These are phyloP conservation scores for Dromas ardeola DNA, from an alignment of 2,113 vertebrate genomes.

Conservation along the genomic window DNA sequence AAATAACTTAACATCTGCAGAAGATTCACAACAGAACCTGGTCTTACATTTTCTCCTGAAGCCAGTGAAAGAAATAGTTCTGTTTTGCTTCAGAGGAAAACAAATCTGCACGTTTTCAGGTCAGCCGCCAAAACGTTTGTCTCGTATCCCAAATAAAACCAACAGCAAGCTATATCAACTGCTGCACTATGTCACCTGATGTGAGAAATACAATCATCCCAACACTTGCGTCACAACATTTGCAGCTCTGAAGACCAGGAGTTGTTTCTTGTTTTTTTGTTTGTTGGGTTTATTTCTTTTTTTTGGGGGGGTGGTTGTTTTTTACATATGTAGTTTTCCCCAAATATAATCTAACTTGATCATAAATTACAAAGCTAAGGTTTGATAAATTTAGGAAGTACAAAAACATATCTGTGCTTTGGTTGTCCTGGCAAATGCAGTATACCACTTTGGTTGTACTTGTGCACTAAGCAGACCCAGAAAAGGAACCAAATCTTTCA, in stretches of 20 bases:
- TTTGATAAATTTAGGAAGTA: not conserved
- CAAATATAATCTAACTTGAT: not conserved
- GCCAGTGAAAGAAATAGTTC: not conserved
- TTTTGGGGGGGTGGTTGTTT: not conserved
- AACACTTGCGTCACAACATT: not conserved
- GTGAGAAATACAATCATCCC: not conserved
- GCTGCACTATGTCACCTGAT: not conserved
- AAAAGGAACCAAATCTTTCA: not conserved
- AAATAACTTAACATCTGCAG: not conserved
- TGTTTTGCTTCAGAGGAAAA: not conserved
- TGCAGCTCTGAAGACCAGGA: not conserved
- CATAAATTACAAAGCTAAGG: not conserved
- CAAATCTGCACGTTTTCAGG: not conserved
- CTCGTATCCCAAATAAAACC: conserved; percentile 33
- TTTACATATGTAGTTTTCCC: not conserved
- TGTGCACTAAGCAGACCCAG: not conserved
- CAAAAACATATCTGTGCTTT: not conserved
- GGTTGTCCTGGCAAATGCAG: not conserved
- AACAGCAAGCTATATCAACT: not conserved
- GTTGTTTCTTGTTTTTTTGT: not conserved
- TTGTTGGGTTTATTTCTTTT: no score
- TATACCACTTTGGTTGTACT: not conserved
- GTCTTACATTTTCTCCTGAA: not conserved
- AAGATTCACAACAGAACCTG: not conserved
- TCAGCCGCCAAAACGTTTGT: not conserved